Evolutionary conservation across 2,888 invertebrate species (phyloP).

Genomic region (Campopleginae sp.): DNA sequence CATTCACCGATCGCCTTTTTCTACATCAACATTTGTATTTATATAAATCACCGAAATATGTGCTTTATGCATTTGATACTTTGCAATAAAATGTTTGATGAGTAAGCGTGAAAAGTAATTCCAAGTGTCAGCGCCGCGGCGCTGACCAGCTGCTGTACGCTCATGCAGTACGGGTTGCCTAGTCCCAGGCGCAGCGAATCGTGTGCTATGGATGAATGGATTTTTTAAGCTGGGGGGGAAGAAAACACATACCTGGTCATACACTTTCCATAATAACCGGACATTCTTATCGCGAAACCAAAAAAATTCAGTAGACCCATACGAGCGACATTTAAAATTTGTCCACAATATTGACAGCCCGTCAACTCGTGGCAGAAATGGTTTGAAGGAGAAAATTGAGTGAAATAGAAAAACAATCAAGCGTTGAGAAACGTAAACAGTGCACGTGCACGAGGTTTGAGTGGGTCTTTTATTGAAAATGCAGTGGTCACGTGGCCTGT

Average conservation of each 20-base stretch:
- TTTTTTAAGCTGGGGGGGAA: too few species aligned
- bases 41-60: not conserved
- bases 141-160: not conserved
- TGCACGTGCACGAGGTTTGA: constrained; percentile 19
- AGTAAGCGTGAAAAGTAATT: not conserved
- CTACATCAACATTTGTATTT: not conserved
- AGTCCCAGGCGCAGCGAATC: constrained; percentile 10
- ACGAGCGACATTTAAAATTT: not conserved
- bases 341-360: not conserved
- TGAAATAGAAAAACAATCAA: not conserved
- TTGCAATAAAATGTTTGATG: constrained; percentile 5
- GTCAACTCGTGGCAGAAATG: not conserved
- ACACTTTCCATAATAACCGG: not conserved
- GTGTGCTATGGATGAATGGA: not conserved
- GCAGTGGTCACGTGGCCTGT: constrained; percentile 37
- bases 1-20: not conserved
- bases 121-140: not conserved
- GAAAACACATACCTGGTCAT: not conserved
- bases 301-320: not conserved
- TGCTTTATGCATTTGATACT: not conserved
- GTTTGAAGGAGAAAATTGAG: not conserved
- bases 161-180: constrained; percentile 18
- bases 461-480: constrained; percentile 15
- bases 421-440: constrained; percentile 13
- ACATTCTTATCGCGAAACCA: not conserved